Conservation (phyloP, 1,140 invertebrate genomes). For the Zaprionus camerounensis region DNA sequence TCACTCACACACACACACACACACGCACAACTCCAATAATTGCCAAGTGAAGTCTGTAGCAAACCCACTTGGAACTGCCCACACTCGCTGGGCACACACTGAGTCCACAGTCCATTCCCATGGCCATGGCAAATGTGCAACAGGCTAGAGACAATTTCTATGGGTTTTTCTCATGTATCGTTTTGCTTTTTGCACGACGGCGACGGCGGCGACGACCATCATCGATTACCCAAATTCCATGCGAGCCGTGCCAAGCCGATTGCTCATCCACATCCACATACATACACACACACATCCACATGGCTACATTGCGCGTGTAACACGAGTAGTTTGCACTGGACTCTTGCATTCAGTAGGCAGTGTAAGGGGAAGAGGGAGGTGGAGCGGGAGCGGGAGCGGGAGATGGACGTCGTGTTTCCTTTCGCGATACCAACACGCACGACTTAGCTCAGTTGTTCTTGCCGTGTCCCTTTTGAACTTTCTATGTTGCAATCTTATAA, state of each 20-base stretch:
- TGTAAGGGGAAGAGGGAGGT: not conserved
- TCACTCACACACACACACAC: constrained; percentile 3
- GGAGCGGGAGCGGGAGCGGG: too few species aligned
- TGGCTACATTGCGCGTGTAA: not conserved
- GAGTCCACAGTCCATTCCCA: constrained; percentile 33
- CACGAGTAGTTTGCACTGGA: constrained; percentile 4
- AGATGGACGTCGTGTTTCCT: not conserved
- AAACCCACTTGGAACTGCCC: constrained; percentile 41
- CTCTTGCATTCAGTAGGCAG: not conserved
- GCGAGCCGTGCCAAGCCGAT: constrained; percentile 7
- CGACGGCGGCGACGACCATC: constrained; percentile 6
- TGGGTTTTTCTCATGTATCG: constrained; percentile 21
- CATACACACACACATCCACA: not conserved
- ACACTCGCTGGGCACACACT: constrained; percentile 20
- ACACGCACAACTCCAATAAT: constrained; percentile 28
- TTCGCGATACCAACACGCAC: not conserved
- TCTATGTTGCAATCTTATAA: not conserved
- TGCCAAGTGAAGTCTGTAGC: constrained; percentile 30
- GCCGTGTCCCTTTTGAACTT: not conserved
- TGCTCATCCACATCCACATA: constrained; percentile 17
- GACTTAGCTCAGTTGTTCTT: not conserved
- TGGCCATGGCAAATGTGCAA: constrained; percentile 34
- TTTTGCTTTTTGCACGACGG: constrained; percentile 11
- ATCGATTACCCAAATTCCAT: constrained; percentile 51
- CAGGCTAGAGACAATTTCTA: constrained; percentile 33